Percentiles rank a stretch among this genome's conserved stretches.
These are phyloP conservation scores for Ptychodera flava DNA, from an alignment of 35 echinoderm and acorn worm species.

Conservation along the genomic window DNA sequence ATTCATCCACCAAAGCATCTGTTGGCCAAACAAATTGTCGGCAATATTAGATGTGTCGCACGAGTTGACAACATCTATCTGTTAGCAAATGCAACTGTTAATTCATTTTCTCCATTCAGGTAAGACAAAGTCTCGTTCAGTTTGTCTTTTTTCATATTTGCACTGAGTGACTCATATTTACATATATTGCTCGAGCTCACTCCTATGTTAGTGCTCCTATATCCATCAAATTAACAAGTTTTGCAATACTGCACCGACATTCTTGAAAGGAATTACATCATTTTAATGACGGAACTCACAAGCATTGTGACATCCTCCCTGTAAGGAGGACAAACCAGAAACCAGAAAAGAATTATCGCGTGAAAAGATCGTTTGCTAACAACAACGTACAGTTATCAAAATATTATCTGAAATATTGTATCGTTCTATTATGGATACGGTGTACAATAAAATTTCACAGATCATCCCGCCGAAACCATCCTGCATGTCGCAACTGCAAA, in stretches of 20 bases:
- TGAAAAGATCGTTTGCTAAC: no score
- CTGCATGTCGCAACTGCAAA: no score
- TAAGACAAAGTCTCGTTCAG: background rate
- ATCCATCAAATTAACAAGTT: background rate
- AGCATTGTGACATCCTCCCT: no score
- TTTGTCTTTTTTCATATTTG: background rate
- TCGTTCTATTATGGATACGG: no score
- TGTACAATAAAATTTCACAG: no score
- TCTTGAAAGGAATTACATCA: background rate
- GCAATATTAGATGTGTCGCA: background rate
- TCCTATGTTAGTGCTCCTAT: background rate
- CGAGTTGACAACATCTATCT: background rate
- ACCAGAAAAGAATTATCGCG: no score
- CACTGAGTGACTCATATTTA: background rate
- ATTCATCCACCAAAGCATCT: background rate
- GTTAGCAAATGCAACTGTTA: background rate
- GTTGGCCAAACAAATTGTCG: background rate
- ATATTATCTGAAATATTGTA: no score
- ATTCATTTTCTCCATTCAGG: background rate
- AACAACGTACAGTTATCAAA: no score
- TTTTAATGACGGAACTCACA: no score
- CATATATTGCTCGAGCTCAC: background rate
- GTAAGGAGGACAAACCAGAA: no score
- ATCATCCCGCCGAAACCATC: no score
- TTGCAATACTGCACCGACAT: background rate